A percentile compares a stretch with the other conserved stretches of the same genome.
These are phyloP conservation scores for Dinothrombium tinctorium DNA, from an alignment of 1,140 invertebrate genomes.

Conservation along the genomic window DNA sequence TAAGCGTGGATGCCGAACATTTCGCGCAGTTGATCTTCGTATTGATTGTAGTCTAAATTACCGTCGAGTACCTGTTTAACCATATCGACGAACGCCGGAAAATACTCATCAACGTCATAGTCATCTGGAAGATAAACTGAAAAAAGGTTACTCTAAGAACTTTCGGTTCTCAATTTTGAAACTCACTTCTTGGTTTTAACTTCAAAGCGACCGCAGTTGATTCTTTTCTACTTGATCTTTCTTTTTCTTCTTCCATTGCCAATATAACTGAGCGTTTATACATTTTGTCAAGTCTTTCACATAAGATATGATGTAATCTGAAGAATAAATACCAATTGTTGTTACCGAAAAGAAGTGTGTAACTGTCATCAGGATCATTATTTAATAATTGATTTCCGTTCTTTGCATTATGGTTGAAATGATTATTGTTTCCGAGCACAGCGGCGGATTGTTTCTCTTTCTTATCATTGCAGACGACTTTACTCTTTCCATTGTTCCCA, in stretches of 20 bases:
- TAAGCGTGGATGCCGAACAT: conserved; percentile 97
- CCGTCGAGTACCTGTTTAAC: conserved; percentile 84
- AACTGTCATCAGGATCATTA: conserved; percentile 39
- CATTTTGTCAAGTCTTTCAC: conserved; percentile 60
- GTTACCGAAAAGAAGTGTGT: conserved; percentile 60
- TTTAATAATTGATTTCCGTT: conserved; percentile 4
- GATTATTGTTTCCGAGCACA: not conserved
- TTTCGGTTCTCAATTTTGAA: not conserved
- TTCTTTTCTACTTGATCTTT: conserved; percentile 36
- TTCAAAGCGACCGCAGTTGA: conserved; percentile 58
- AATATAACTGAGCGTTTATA: conserved; percentile 45
- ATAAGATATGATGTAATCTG: conserved; percentile 78
- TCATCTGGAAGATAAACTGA: conserved; percentile 26
- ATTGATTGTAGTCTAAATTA: conserved; percentile 68
- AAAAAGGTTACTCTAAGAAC: not conserved
- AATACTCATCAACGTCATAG: conserved; percentile 56
- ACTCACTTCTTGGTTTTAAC: conserved; percentile 56
- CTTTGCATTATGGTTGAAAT: not conserved
- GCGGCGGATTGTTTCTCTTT: not conserved
- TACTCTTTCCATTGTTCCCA: not conserved
- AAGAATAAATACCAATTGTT: conserved; percentile 88
- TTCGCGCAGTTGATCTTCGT: conserved; percentile 80
- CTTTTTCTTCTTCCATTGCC: conserved; percentile 40
- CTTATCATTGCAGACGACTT: not conserved
- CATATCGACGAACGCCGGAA: conserved; percentile 74